Base-by-base conservation (phyloP, 2,797 vertebrate species). In the Acanthiza pusilla region DNA sequence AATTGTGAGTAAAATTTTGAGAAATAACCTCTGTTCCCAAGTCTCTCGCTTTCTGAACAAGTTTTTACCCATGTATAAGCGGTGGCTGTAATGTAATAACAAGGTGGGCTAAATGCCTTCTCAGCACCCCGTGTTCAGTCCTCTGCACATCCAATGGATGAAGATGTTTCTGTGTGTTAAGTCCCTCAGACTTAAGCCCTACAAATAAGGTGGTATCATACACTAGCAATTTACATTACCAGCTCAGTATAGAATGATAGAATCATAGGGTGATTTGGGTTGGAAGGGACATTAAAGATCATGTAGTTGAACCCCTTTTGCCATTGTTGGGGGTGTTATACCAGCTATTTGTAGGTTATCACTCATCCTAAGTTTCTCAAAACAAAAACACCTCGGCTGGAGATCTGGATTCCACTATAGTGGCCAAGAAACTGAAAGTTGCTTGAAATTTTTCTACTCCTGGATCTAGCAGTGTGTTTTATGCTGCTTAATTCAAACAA, bases 271-370 rank as follows among this genome's bases (percentile, higher is more conserved):
- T 27, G 3, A 36, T 54, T 36, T 42, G 62, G 22, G 8, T 27
- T 48, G 26, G 23, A 68, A 61, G 11, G 4, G 8, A 36, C 22
- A 9, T 27, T 21, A 75, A 20, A 42, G 9, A 32, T 20, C 16
- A 54, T 7, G 19, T 25, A 43, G 32, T n/a, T 82, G 9, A 19
- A 76, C 2, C 13, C 16, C 20, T 2, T 3, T 40, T 38, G 19
- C 9, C 16, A 18, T 13, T n/a, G 32, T 0, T 36, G 23, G 3
- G 13, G 16, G 11, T 1, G 6, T n/a, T 62, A 19, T 29, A 21
- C 12, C 23, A 34, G 19, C 5, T 42, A 11, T 29, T 32, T 73
- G 36, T 58, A 66, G 19, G 23, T n/a, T 40, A 71, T 29, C 26
- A 36, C 3, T 66, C 16, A 74, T 27, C 4, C 14, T 34, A 58